Conservation (phyloP, 2,797 vertebrate genomes). For the Rhinatrema bivittatum region DNA sequence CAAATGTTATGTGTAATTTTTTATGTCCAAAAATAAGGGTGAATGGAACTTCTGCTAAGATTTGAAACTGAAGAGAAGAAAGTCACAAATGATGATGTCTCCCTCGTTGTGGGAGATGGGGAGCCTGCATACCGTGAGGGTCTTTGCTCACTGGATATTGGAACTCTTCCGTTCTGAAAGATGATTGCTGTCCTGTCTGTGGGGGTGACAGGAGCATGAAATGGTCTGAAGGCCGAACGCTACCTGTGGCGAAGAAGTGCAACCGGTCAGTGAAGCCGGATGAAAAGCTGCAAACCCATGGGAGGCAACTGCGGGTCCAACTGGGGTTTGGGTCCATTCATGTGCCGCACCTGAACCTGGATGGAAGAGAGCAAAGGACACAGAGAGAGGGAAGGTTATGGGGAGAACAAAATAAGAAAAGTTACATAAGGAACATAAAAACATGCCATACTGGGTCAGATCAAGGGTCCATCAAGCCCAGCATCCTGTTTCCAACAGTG, state of each 20-base stretch:
- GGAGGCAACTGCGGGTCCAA: background rate
- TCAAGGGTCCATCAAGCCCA: background rate
- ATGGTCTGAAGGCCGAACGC: background rate
- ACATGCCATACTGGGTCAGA: background rate
- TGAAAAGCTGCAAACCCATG: background rate
- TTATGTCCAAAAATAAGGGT: no score
- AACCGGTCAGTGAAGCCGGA: background rate
- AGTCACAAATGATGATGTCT: no score
- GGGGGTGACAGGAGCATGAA: background rate
- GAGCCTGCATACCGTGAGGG: background rate
- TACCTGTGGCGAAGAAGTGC: background rate
- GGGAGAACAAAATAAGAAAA: no score
- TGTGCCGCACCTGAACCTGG: background rate
- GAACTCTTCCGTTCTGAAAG: no score
- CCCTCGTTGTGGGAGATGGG: background rate
- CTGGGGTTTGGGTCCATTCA: background rate
- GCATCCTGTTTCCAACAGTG: background rate
- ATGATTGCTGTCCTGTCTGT: no score
- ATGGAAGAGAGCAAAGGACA: background rate
- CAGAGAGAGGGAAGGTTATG: background rate
- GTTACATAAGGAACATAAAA: no score
- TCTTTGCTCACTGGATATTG: no score
- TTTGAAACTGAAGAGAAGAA: no score
- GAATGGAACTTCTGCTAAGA: no score
- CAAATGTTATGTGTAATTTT: no score